Base-by-base conservation (phyloP, 2,797 vertebrate genomes). In the Orestias chungarensis region DNA sequence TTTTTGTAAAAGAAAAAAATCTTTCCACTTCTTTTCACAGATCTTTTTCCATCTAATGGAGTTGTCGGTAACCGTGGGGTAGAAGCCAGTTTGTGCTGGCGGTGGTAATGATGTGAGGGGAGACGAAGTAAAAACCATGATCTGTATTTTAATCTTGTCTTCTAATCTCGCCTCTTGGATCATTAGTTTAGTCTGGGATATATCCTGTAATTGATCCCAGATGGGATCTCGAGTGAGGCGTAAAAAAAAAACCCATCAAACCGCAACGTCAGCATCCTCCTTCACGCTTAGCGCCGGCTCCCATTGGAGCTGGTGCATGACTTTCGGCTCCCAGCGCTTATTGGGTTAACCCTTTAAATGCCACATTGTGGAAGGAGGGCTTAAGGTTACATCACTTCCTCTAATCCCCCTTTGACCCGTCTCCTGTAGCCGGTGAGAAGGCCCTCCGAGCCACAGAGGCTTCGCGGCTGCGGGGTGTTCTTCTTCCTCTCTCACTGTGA, bases 121-220 rank as follows among this genome's bases (percentile, higher is more conserved):
- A 62, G 35, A 52, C 47, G 6, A 27, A 52, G 38, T 61, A 25
- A n/a, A 23, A n/a, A 9, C 70, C 57, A 64, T 68, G 61, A 72
- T 82, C 71, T n/a, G 66, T 79, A 77, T 80, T 75, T 66, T 55
- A 64, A 65, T 72, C 70, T 54, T 79, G 78, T 84, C 86, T 86
- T 40, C 50, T 43, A 31, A 79, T 76, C 76, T 65, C 75, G 23
- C 17, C 73, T 59, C 76, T 79, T 55, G 82, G 87, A 89, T 91
- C 85, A 86, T 91, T 84, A 88, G 81, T 87, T 88, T 80, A 81
- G 85, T 89, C 85, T 88, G 64, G 79, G 86, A 89, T 92, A 82
- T 89, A 75, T 89, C 90, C 84, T 87, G 88, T 93, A 93, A 94
- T 94, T 92, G 90, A 91, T 93, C 88, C 92, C 89, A 89, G 88